These are phyloP conservation scores for Microtus montanus DNA, from an alignment of 2,113 vertebrate genomes.

Conservation along the genomic window DNA sequence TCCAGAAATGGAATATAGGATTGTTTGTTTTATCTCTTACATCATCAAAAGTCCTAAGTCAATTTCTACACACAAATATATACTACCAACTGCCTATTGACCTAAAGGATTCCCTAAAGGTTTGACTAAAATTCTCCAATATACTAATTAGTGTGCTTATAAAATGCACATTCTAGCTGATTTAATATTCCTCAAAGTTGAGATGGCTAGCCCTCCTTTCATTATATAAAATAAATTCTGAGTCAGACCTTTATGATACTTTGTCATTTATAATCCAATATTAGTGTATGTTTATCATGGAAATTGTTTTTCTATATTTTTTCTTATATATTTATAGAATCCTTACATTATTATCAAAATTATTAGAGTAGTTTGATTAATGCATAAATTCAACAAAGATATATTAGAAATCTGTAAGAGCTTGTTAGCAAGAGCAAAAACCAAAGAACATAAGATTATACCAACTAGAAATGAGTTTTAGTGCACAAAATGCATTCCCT, in stretches of 20 bases:
- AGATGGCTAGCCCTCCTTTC: not conserved
- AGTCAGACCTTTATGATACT: not conserved
- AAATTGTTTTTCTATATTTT: not conserved
- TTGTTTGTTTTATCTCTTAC: not conserved
- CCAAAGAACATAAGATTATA: not conserved
- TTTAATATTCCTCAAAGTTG: not conserved
- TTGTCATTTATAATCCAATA: not conserved
- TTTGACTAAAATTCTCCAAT: not conserved
- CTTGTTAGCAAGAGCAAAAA: not conserved
- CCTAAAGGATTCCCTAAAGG: not conserved
- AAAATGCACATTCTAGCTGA: not conserved
- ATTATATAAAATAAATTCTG: not conserved
- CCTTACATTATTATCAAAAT: not conserved
- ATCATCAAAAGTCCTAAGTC: not conserved
- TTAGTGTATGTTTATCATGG: not conserved
- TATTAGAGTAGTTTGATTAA: constrained; percentile 8
- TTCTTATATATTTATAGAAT: not conserved
- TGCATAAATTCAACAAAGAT: not conserved
- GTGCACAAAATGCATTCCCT: not conserved
- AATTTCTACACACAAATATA: not conserved
- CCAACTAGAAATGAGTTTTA: not conserved
- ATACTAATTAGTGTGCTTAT: rapidly evolving
- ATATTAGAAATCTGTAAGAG: not conserved
- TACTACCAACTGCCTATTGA: not conserved
- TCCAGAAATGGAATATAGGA: not conserved